A percentile compares a stretch with the other conserved stretches of the same genome.
Conservation (phyloP, 2,888 invertebrate genomes). For the Lissocephala sabroskyi region DNA sequence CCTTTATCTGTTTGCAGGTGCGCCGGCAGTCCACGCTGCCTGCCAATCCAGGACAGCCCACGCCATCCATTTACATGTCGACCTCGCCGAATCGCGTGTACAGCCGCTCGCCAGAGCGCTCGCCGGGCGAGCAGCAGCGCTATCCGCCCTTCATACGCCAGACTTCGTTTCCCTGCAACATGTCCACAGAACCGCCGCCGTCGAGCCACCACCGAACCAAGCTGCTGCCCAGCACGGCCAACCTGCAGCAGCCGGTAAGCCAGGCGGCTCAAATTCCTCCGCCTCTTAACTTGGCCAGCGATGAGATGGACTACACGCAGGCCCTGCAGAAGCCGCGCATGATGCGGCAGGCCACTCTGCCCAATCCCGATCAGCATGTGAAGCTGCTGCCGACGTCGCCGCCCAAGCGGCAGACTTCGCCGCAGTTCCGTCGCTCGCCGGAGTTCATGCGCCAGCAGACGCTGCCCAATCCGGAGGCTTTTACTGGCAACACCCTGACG, state of each 20-base stretch:
- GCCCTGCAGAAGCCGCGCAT: conserved; percentile 58
- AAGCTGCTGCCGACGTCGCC: conserved; percentile 71
- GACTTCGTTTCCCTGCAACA: conserved; percentile 69
- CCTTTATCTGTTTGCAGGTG: conserved; percentile 39
- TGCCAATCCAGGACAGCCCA: conserved; percentile 65
- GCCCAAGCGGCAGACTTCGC: conserved; percentile 70
- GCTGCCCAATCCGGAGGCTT: conserved; percentile 69
- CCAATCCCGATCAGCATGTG: conserved; percentile 71
- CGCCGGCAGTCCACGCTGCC: conserved; percentile 71
- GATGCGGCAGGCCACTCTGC: conserved; percentile 69
- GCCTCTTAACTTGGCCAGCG: conserved; percentile 45
- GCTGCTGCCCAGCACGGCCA: conserved; percentile 66
- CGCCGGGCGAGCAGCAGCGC: conserved; percentile 64
- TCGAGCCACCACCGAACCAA: conserved; percentile 51
- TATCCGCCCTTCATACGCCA: conserved; percentile 71
- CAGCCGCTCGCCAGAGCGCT: conserved; percentile 70
- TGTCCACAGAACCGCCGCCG: conserved; percentile 45
- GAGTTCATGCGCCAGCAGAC: conserved; percentile 71
- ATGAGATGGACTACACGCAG: conserved; percentile 52
- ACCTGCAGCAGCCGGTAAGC: conserved; percentile 31
- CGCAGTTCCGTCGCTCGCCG: conserved; percentile 70
- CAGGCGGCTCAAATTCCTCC: conserved; percentile 22
- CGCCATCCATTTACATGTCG: conserved; percentile 67
- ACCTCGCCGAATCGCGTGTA: conserved; percentile 70
- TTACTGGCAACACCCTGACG: conserved; percentile 65